Evolutionary conservation across 1,140 invertebrate genomes (phyloP), one percentile per base, ranked within the genome.

Genomic region (Bathynomus jamesi): DNA sequence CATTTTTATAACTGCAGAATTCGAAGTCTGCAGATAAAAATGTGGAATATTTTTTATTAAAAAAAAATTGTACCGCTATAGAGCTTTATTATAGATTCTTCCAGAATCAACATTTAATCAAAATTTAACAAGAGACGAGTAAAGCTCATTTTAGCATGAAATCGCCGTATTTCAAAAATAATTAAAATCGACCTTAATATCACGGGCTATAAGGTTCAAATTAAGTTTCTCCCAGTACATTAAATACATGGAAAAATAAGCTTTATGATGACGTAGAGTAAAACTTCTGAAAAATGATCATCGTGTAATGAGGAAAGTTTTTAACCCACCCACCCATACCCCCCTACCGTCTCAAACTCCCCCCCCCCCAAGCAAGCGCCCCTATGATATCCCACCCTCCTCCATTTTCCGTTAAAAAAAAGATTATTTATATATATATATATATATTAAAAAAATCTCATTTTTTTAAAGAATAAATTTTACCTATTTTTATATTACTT

Each of bases 51-150:
- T n/a, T n/a, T n/a, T n/a, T n/a, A n/a, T n/a, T n/a, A n/a, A n/a
- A n/a, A n/a, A n/a, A n/a, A n/a, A n/a, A n/a, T n/a, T n/a, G n/a
- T n/a, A n/a, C n/a, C n/a, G n/a, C n/a, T n/a, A n/a, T n/a, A n/a
- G n/a, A n/a, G n/a, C n/a, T n/a, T n/a, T 53, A 53, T 53, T 53
- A 53, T 53, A 53, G 40, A 53, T 53, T 53, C 40, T 53, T 53
- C 40, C 40, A 17, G 21, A 53, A 53, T 53, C 40, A 53, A 53
- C 40, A 53, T 53, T 53, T 17, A 53, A 53, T 53, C 40, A 53
- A 11, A 53, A 17, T 53, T 53, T 11, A 53, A 53, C 11, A 53
- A 53, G 40, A 53, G 40, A 21, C 40, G 40, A 53, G 40, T 5
- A 53, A 53, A 53, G 40, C 40, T 53, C 40, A 53, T 53, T 53